These are phyloP conservation scores for Malurus elegans DNA, from an alignment of 2,113 vertebrate genomes.

Conservation along the genomic window DNA sequence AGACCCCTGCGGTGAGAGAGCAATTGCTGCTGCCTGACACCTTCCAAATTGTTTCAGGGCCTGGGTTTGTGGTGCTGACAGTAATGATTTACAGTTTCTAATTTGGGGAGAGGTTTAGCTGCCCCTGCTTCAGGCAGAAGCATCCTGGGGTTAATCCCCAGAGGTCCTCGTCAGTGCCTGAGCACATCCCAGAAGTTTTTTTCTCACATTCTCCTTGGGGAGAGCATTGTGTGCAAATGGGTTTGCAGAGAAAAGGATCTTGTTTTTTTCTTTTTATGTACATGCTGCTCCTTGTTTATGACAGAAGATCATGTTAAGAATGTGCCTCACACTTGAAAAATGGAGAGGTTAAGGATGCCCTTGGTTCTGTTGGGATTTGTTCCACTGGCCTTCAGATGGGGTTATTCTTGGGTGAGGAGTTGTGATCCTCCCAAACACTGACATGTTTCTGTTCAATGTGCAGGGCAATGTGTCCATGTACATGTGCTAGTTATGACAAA, in stretches of 20 bases:
- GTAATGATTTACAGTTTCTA: background rate
- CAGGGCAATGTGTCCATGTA: background rate
- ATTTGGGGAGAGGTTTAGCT: background rate
- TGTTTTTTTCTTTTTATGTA: background rate
- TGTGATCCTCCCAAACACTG: background rate
- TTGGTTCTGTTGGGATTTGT: background rate
- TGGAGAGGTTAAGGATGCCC: background rate
- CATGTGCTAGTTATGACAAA: background rate
- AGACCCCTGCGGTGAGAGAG: background rate
- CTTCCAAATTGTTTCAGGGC: background rate
- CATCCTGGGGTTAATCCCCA: background rate
- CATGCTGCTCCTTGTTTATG: background rate
- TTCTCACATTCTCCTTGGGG: background rate
- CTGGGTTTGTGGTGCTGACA: fast-evolving
- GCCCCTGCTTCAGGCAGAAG: background rate
- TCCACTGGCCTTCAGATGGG: background rate
- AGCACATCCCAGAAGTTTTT: background rate
- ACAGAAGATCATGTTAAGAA: background rate
- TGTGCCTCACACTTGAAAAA: background rate
- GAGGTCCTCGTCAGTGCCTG: background rate
- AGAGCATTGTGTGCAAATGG: slow-evolving; percentile 3
- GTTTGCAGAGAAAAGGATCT: background rate
- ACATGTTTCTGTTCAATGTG: background rate
- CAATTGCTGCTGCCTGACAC: background rate
- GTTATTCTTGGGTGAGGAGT: fast-evolving